Evolutionary conservation across 2,888 invertebrate species (phyloP).

Genomic region (Andricus quercusramuli): DNA sequence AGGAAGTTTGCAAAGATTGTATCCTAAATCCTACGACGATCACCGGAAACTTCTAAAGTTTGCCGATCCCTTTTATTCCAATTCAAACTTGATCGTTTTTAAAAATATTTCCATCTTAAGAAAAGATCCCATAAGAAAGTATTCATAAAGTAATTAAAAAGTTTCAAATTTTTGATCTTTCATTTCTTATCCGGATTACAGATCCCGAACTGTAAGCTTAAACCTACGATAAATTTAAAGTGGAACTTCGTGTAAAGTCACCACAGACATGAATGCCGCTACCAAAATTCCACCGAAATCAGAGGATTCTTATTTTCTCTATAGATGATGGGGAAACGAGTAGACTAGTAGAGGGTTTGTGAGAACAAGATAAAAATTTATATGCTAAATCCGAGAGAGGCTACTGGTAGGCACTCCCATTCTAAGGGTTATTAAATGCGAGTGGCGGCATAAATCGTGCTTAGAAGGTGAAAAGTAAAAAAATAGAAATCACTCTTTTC

Average conservation of each 20-base stretch:
- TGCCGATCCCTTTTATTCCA: too few species aligned
- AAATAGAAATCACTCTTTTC: slow-evolving; percentile 19
- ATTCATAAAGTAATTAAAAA: too few species aligned
- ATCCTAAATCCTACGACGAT: too few species aligned
- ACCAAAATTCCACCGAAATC: slow-evolving; percentile 21
- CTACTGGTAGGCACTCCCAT: slow-evolving; percentile 53
- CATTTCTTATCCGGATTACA: not conserved
- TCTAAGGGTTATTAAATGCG: slow-evolving; percentile 55
- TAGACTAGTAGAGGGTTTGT: not conserved
- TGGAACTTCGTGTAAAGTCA: slow-evolving; percentile 8
- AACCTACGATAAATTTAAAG: slow-evolving; percentile 9
- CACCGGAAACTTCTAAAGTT: too few species aligned
- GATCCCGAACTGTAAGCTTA: not conserved
- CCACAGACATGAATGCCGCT: not conserved
- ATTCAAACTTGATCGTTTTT: too few species aligned
- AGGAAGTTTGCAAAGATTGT: too few species aligned
- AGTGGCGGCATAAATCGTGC: slow-evolving; percentile 22
- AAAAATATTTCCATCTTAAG: too few species aligned
- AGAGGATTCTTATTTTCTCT: slow-evolving; percentile 9
- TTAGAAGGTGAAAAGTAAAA: slow-evolving; percentile 25
- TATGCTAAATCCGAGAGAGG: slow-evolving; percentile 43
- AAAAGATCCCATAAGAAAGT: too few species aligned
- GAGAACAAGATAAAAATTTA: not conserved
- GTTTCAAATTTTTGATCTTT: not conserved
- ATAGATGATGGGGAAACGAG: not conserved